Evolutionary conservation across 1,140 invertebrate genomes (phyloP).

Genomic region (Metopolophium dirhodum): DNA sequence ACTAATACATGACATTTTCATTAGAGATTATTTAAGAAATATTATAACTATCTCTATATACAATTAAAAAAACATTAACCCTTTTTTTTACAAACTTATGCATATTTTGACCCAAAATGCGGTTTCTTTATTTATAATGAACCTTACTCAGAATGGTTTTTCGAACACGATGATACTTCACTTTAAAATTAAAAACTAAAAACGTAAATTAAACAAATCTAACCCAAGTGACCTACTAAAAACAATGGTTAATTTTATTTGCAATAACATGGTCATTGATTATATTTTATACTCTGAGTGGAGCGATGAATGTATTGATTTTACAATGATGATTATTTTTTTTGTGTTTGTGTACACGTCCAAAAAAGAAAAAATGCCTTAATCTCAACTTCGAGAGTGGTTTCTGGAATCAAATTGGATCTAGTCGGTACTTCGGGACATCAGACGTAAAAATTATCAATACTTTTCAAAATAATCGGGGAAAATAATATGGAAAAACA

Average conservation of each 20-base stretch:
- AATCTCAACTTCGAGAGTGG: not conserved
- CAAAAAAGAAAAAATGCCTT: not conserved
- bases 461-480: too few species aligned
- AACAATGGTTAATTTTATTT: slow-evolving; percentile 6
- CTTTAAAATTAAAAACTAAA: slow-evolving; percentile 15
- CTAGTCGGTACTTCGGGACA: not conserved
- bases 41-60: slow-evolving; percentile 4
- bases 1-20: slow-evolving; percentile 8
- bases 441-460: not conserved
- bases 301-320: not conserved
- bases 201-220: not conserved
- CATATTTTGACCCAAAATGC: not conserved
- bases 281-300: not conserved
- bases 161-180: not conserved
- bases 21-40: not conserved
- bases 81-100: slow-evolving; percentile 8
- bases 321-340: not conserved
- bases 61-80: slow-evolving; percentile 17
- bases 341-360: not conserved
- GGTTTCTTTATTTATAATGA: slow-evolving; percentile 12
- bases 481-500: too few species aligned
- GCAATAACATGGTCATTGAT: not conserved
- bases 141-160: not conserved
- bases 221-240: slow-evolving; percentile 12
- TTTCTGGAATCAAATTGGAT: not conserved